A percentile compares a stretch with the other conserved stretches of the same genome.
phyloP scores from a whole-genome alignment of 2,797 vertebrate genomes.

The Serranus cabrilla region DNA sequence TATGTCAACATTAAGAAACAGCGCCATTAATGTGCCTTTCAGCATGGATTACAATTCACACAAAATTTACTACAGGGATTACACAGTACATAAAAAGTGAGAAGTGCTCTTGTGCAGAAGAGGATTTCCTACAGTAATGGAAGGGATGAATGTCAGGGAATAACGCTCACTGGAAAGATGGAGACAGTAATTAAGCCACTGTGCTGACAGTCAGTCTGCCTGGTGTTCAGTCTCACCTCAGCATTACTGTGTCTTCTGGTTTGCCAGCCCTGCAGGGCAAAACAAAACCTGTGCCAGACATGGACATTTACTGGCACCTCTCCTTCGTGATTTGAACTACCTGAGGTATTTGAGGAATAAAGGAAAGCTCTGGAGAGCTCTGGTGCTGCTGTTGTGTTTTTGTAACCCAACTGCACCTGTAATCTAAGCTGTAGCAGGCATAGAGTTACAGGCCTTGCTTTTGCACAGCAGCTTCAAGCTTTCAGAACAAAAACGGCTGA shows the following conservation, averaged over 20 bases:
- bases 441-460: conserved; percentile 42
- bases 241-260: conserved; percentile 53
- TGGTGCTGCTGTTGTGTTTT: conserved; percentile 38
- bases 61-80: conserved; percentile 58
- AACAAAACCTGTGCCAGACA: conserved; percentile 28
- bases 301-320: conserved; percentile 14
- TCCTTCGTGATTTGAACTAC: conserved; percentile 11
- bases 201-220: conserved; percentile 73
- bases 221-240: conserved; percentile 64
- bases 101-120: conserved; percentile 44
- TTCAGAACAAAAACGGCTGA: conserved; percentile 56
- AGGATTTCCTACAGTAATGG: conserved; percentile 63
- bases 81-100: conserved; percentile 41
- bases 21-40: conserved; percentile 25
- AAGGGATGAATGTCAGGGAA: conserved; percentile 73
- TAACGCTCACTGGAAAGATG: conserved; percentile 62
- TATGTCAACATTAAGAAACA: conserved; percentile 14
- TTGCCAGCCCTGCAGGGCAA: conserved; percentile 49
- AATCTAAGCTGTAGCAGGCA: conserved; percentile 54
- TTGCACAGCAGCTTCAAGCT: conserved; percentile 40
- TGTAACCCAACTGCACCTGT: conserved; percentile 57
- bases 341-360: not conserved
- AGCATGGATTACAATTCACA: conserved; percentile 52
- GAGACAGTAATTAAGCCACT: conserved; percentile 78
- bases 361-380: not conserved